A percentile compares a stretch with the other conserved stretches of the same genome.
Evolutionary conservation across 2,888 invertebrate species (phyloP).

Genomic region (Mesorhabditis spiculigera): DNA sequence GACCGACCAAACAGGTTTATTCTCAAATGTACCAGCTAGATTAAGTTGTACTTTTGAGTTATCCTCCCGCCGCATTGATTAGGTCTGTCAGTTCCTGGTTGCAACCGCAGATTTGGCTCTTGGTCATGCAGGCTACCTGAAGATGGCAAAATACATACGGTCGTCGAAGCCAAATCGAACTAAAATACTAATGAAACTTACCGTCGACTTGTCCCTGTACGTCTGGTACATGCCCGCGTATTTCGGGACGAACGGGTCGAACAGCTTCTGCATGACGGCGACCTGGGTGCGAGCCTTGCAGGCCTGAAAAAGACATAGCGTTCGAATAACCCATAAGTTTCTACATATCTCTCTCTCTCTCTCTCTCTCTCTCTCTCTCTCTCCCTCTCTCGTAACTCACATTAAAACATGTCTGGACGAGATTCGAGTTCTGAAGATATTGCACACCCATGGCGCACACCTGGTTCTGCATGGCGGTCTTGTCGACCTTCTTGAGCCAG

Average conservation of each 20-base stretch:
- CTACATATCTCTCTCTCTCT: no score
- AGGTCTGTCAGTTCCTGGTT: background rate
- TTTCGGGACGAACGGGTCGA: background rate
- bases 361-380: no score
- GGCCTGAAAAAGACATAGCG: background rate
- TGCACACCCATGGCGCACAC: background rate
- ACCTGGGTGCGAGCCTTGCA: background rate
- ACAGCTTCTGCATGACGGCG: background rate
- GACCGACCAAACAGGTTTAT: no score
- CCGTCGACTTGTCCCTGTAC: conserved; percentile 4
- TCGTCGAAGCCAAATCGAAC: no score
- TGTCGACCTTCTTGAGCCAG: background rate
- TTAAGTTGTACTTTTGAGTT: no score
- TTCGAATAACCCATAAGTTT: background rate
- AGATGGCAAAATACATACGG: background rate
- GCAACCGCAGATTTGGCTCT: background rate
- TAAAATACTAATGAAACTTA: background rate
- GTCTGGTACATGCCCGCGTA: conserved; percentile 1
- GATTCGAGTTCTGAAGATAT: background rate
- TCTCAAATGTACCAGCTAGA: no score
- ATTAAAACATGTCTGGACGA: conserved; percentile 2
- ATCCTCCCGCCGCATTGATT: background rate
- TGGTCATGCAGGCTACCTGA: background rate
- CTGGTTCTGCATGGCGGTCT: background rate
- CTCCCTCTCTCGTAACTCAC: background rate